Evolutionary conservation across 1,140 invertebrate genomes (phyloP).

Genomic region (Cecropterus lyciades): DNA sequence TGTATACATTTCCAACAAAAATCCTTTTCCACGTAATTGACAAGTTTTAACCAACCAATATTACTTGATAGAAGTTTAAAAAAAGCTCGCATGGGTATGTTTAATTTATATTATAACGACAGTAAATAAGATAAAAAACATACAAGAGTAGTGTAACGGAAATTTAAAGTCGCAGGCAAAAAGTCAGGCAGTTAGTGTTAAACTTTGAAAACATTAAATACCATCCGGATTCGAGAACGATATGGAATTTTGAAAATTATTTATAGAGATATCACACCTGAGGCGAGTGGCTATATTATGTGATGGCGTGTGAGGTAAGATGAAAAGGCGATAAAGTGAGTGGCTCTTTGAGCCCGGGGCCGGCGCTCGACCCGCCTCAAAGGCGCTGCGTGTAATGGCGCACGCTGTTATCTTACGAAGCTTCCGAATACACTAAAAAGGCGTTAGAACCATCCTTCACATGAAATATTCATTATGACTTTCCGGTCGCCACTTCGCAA

Average conservation of each 20-base stretch:
- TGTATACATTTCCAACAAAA: too few species aligned
- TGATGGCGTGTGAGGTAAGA: conserved; percentile 61
- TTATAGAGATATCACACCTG: conserved; percentile 25
- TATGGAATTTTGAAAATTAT: conserved; percentile 4
- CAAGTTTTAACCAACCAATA: too few species aligned
- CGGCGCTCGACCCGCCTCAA: conserved; percentile 58
- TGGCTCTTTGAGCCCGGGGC: conserved; percentile 52
- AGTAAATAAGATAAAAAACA: too few species aligned
- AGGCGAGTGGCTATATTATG: conserved; percentile 50
- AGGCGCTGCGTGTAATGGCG: conserved; percentile 60
- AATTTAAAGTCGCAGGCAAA: too few species aligned
- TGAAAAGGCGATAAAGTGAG: conserved; percentile 64
- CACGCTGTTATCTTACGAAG: conserved; percentile 53
- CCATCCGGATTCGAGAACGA: background rate
- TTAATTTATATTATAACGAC: too few species aligned
- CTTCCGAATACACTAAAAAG: conserved; percentile 44
- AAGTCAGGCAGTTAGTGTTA: too few species aligned
- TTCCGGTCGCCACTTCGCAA: too few species aligned
- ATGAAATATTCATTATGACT: conserved; percentile 3
- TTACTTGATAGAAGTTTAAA: too few species aligned
- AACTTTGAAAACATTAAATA: too few species aligned
- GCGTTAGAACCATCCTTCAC: conserved; percentile 31
- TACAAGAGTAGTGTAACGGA: too few species aligned
- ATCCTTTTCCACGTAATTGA: too few species aligned
- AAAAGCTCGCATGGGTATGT: too few species aligned